Conservation (phyloP, 2,113 vertebrate genomes). For the Ellobius talpinus region DNA sequence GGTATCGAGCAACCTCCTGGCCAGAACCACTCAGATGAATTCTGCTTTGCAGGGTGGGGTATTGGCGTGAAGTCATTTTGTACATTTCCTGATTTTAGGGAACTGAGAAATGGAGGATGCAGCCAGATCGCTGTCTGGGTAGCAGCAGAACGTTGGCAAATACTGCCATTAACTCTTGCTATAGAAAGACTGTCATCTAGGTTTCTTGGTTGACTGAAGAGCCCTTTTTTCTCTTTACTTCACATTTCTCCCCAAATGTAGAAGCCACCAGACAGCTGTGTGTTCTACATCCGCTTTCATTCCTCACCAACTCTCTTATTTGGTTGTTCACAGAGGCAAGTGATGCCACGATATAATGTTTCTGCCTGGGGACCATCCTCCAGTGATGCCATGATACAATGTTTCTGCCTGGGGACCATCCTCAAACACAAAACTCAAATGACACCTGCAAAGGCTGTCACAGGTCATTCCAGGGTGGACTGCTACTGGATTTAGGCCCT, state of each 20-base stretch:
- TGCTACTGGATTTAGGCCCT: neutral
- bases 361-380: no score
- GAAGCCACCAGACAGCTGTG: neutral
- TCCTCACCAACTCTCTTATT: neutral
- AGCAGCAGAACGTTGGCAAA: neutral
- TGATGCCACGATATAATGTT: fast-evolving
- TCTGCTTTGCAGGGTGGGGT: constrained; percentile 66
- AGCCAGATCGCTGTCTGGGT: neutral
- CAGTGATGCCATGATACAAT: neutral
- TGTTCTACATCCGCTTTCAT: neutral
- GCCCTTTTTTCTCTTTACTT: constrained; percentile 29
- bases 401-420: neutral
- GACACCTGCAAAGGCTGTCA: neutral
- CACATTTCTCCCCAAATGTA: neutral
- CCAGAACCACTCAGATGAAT: constrained; percentile 76
- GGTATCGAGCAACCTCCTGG: constrained; percentile 83
- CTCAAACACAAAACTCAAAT: constrained; percentile 16
- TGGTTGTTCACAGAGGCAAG: constrained; percentile 13
- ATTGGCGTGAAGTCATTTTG: constrained; percentile 65
- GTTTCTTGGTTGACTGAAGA: constrained; percentile 16
- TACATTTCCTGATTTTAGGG: constrained; percentile 72
- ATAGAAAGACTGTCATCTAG: neutral
- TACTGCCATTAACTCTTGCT: neutral
- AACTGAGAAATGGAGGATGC: constrained; percentile 48
- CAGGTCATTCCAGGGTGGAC: neutral